These are phyloP conservation scores for Trimorus sp. DNA, from an alignment of 2,888 invertebrate species.

Conservation along the genomic window DNA sequence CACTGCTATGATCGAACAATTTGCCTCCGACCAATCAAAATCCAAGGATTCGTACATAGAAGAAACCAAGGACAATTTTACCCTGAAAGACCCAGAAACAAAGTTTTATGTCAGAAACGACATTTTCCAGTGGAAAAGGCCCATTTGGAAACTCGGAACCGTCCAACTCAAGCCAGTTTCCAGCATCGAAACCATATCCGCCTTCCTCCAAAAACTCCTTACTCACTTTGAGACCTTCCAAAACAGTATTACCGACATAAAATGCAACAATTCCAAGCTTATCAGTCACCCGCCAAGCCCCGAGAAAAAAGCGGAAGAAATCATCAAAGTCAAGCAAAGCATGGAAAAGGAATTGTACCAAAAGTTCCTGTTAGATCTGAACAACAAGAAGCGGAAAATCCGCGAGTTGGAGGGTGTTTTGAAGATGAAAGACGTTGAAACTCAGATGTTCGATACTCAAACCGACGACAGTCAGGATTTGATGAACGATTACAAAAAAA, in stretches of 20 bases:
- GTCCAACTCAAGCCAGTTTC: slow-evolving; percentile 15
- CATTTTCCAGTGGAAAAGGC: slow-evolving; percentile 39
- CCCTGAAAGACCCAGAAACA: background rate
- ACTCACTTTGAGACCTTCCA: slow-evolving; percentile 15
- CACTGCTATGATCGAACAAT: slow-evolving; percentile 16
- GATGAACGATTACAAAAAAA: slow-evolving; percentile 24
- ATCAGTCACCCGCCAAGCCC: slow-evolving; percentile 8
- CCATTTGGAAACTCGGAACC: slow-evolving; percentile 34
- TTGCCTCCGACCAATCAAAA: slow-evolving; percentile 23
- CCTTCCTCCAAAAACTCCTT: slow-evolving; percentile 22
- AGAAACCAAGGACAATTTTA: slow-evolving; percentile 35
- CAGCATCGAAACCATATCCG: background rate
- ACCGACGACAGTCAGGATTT: slow-evolving; percentile 58
- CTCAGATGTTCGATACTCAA: slow-evolving; percentile 40
- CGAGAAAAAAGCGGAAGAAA: slow-evolving; percentile 31
- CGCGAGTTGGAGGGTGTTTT: slow-evolving; percentile 30
- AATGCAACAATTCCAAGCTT: slow-evolving; percentile 7
- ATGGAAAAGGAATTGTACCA: slow-evolving; percentile 43
- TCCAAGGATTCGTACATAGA: slow-evolving; percentile 26
- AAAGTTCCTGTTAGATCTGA: slow-evolving; percentile 40
- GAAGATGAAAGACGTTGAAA: slow-evolving; percentile 22
- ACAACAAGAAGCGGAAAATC: slow-evolving; percentile 43
- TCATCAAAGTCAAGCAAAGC: slow-evolving; percentile 26
- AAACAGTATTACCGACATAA: slow-evolving; percentile 16
- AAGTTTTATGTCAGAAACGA: slow-evolving; percentile 17